Base-by-base conservation (phyloP, 37 sponge, comb jelly and placozoan species). In the Chondrilla cf. caribensis region DNA sequence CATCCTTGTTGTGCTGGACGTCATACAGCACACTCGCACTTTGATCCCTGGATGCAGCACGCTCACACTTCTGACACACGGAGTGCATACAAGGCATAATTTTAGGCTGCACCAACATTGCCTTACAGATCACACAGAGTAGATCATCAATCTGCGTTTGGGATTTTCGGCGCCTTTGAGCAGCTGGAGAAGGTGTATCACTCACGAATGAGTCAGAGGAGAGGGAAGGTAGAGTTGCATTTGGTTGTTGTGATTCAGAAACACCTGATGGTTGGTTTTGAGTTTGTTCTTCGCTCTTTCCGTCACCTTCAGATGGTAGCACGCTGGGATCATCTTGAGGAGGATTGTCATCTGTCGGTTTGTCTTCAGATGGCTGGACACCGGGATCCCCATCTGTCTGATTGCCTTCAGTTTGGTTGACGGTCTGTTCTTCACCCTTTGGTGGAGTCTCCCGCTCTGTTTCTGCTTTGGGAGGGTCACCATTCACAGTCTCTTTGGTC, bases 41-140 rank as follows among this genome's bases (percentile, higher is more conserved):
- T 4, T 19, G 24, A 17, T 67, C 17, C 21, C 42, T 73, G 8
- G 76, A 19, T n/a, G 76, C 41, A 42, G 76, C 21, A 8, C 24
- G 38, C 44, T 39, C 76, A 40, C 76, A 73, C 21, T 5, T n/a
- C 5, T 2, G 44, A 22, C 76, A 73, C 44, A 73, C 41, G 8
- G 76, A 73, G 6, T 73, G 76, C 44, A 73, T 15, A 15, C 76
- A 73, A 43, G 76, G 76, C 42, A 73, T 19, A 0, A 73, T n/a
- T 22, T 39, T 31, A 6, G 76, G 76, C 2, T 73, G 24, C 17
- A 21, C 6, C 15, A 73, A 5, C 7, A 37, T 37, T 25, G 38
- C 21, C 24, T 73, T 73, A 43, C 76, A 73, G 29, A 38, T 39
- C 7, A 73, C 76, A 40, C 76, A 73, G 43, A 36, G 36, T 2